Base-by-base conservation (phyloP, 1,140 invertebrate genomes). In the Drosophila pallidifrons region DNA sequence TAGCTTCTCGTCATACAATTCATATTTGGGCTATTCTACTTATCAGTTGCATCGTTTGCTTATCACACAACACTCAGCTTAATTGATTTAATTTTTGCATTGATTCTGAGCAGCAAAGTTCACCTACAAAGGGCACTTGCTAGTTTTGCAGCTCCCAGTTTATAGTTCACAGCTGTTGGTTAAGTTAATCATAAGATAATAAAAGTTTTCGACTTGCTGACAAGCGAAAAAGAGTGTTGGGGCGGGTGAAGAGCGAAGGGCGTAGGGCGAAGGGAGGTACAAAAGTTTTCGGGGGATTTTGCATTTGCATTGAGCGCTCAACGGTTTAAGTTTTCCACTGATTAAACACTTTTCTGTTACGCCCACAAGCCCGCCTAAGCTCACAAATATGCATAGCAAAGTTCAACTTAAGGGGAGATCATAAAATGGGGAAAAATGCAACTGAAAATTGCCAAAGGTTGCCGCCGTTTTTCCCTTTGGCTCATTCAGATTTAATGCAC, bases 401-500 rank as follows among this genome's bases (percentile, higher is more conserved):
- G n/a, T 49, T 13, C 20, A 20, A 11, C n/a, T 13, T 16, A n/a
- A 13, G 20, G 16, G 16, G 11, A 28, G 30, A 38, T 13, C 35
- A 61, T 74, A 68, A 67, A 74, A 55, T 49, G 55, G 45, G 55
- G 45, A 68, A 55, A 74, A 55, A 38, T 61, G 43, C 71, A 69
- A 35, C 41, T 25, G 13, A 58, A 75, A 51, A 16, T 57, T 61
- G 75, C 45, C 46, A 74, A 70, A 54, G 58, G 35, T 46, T 63
- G 68, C 41, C 25, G 28, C 47, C 28, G 20, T 25, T 45, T 49
- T 63, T 28, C 30, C 6, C n/a, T 13, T 57, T 10, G 32, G 1
- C 32, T 30, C 71, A 82, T 82, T 82, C 46, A 83, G 65, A 72
- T 76, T 83, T 82, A 82, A 82, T 82, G 79, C 75, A 79, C 61